Conservation (phyloP, 1,140 invertebrate genomes). For the Helicorthomorpha holstii region DNA sequence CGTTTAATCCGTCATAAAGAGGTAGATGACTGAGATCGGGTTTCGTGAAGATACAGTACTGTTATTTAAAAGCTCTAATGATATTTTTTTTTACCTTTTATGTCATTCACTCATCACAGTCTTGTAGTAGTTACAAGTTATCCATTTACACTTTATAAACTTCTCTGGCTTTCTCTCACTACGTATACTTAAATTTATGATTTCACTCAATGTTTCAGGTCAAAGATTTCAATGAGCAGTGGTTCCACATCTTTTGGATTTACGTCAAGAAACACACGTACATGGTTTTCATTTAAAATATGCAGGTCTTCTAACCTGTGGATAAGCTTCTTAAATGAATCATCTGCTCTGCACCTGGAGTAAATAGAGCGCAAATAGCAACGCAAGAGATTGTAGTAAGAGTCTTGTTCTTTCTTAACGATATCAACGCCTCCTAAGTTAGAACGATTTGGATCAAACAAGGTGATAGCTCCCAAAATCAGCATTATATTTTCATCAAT, state of each 20-base stretch:
- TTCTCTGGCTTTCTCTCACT: too few relatives aligned
- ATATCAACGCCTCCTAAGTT: conserved; percentile 64
- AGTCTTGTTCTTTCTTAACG: conserved; percentile 75
- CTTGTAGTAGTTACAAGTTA: too few relatives aligned
- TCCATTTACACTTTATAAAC: too few relatives aligned
- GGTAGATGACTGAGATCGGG: too few relatives aligned
- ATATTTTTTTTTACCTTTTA: too few relatives aligned
- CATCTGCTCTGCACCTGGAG: conserved; percentile 63
- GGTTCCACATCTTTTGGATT: conserved; percentile 79
- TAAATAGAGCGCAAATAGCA: conserved; percentile 69
- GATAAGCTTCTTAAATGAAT: conserved; percentile 67
- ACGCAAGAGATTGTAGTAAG: conserved; percentile 70
- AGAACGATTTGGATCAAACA: conserved; percentile 66
- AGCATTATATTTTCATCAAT: conserved; percentile 74
- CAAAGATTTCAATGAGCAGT: conserved; percentile 79
- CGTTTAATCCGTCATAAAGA: too few relatives aligned
- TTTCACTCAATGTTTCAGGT: too few relatives aligned
- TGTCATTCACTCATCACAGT: too few relatives aligned
- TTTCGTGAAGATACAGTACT: too few relatives aligned
- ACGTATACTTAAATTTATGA: too few relatives aligned
- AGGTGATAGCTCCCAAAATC: conserved; percentile 69
- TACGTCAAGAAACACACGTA: conserved; percentile 71
- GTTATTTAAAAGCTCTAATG: too few relatives aligned
- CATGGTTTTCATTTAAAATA: conserved; percentile 65
- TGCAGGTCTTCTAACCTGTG: conserved; percentile 73